These are phyloP conservation scores for Acanthosepion lycidas DNA, from an alignment of 2,888 invertebrate genomes.

Conservation along the genomic window DNA sequence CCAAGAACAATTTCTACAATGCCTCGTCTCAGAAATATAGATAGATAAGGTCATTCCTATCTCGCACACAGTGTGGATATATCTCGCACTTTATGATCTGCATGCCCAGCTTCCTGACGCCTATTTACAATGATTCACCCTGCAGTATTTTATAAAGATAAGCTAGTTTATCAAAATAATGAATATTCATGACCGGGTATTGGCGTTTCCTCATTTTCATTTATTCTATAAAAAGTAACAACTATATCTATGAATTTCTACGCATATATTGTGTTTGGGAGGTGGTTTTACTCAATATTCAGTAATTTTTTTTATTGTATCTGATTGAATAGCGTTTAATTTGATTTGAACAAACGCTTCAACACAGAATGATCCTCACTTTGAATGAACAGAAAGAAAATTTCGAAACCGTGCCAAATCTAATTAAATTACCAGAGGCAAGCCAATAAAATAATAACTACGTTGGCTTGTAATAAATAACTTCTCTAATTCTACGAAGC, in stretches of 20 bases:
- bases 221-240: neutral
- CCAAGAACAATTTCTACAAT: too few species aligned
- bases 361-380: neutral
- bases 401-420: neutral
- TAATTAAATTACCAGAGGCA: neutral
- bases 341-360: neutral
- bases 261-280: neutral
- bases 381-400: neutral
- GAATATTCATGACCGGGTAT: too few species aligned
- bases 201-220: too few species aligned
- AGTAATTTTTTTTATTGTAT: neutral
- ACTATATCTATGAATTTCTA: neutral
- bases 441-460: constrained; percentile 20
- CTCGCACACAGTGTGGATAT: too few species aligned
- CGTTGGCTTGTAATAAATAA: constrained; percentile 33
- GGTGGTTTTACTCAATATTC: neutral
- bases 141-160: too few species aligned
- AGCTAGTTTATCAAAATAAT: too few species aligned
- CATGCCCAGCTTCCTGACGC: too few species aligned
- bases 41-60: too few species aligned
- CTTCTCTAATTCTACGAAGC: neutral
- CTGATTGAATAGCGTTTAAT: constrained; percentile 22
- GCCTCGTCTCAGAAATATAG: too few species aligned
- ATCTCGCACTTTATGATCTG: too few species aligned
- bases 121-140: too few species aligned